Conservation (phyloP, 2,888 invertebrate genomes). For the Drymonia ruficornis region DNA sequence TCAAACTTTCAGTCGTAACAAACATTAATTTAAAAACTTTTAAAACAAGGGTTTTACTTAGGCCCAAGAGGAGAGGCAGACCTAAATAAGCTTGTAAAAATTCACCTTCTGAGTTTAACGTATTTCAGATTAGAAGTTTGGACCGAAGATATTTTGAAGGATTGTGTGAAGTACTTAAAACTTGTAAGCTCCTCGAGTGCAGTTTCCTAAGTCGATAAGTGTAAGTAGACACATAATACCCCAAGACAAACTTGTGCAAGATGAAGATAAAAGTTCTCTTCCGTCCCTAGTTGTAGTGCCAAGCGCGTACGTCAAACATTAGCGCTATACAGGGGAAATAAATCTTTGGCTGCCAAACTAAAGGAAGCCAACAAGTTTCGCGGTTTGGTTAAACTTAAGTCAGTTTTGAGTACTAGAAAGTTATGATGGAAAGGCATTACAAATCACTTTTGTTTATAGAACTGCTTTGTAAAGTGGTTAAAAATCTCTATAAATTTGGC, state of each 20-base stretch:
- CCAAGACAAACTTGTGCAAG: slow-evolving; percentile 1
- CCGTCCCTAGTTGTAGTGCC: slow-evolving; percentile 10
- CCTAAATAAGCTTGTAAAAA: too few relatives aligned
- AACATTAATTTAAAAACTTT: background rate
- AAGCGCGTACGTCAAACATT: slow-evolving; percentile 7
- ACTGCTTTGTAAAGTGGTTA: too few relatives aligned
- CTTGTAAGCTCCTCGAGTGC: slow-evolving; percentile 10
- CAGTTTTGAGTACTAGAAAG: background rate
- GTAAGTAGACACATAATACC: slow-evolving; percentile 2
- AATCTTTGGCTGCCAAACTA: slow-evolving; percentile 19
- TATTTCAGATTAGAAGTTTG: too few relatives aligned
- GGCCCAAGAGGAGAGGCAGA: too few relatives aligned
- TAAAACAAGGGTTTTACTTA: too few relatives aligned
- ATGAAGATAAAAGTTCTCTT: slow-evolving; percentile 6
- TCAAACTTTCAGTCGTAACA: background rate
- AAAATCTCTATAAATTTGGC: too few relatives aligned
- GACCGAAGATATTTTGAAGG: background rate
- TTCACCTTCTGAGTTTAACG: too few relatives aligned
- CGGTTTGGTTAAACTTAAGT: background rate
- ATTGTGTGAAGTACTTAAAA: background rate
- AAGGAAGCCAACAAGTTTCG: too few relatives aligned
- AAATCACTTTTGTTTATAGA: too few relatives aligned
- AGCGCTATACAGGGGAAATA: slow-evolving; percentile 15
- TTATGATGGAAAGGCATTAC: too few relatives aligned
- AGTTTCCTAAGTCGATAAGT: slow-evolving; percentile 19